These are phyloP conservation scores for Cheumatopsyche charites DNA, from an alignment of 1,140 invertebrate species.

Conservation along the genomic window DNA sequence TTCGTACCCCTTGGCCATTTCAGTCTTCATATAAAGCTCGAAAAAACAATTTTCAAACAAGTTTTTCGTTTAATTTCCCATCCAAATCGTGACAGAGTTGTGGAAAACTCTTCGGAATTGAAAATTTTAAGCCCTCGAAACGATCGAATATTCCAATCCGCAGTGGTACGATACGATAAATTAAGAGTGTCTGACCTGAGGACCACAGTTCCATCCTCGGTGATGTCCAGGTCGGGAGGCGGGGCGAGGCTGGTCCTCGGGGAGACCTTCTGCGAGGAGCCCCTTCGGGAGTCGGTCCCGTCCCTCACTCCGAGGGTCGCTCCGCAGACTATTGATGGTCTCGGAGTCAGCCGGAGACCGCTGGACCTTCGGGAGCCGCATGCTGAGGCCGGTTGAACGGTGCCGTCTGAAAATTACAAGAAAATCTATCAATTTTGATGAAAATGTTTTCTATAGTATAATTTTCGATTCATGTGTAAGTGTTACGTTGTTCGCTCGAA, in stretches of 20 bases:
- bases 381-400: slow-evolving; percentile 23
- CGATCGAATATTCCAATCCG: too few relatives aligned
- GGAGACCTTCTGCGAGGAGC: slow-evolving; percentile 37
- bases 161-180: too few relatives aligned
- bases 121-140: too few relatives aligned
- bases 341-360: slow-evolving; percentile 41
- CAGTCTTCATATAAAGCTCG: too few relatives aligned
- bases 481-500: too few relatives aligned
- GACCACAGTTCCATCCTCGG: slow-evolving; percentile 54
- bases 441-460: too few relatives aligned
- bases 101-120: too few relatives aligned
- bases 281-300: slow-evolving; percentile 31
- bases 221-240: slow-evolving; percentile 44
- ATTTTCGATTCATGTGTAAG: too few relatives aligned
- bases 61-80: too few relatives aligned
- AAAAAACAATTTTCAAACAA: too few relatives aligned
- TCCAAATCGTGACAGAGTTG: too few relatives aligned
- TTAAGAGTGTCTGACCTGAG: slow-evolving; percentile 50
- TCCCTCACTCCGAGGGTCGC: not conserved
- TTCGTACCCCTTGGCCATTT: too few relatives aligned
- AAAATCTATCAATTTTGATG: not conserved
- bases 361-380: slow-evolving; percentile 43
- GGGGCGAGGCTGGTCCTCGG: slow-evolving; percentile 37
- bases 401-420: not conserved
- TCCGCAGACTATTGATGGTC: slow-evolving; percentile 31